Base-by-base conservation (phyloP, 1,140 invertebrate genomes). In the Bombus turneri region DNA sequence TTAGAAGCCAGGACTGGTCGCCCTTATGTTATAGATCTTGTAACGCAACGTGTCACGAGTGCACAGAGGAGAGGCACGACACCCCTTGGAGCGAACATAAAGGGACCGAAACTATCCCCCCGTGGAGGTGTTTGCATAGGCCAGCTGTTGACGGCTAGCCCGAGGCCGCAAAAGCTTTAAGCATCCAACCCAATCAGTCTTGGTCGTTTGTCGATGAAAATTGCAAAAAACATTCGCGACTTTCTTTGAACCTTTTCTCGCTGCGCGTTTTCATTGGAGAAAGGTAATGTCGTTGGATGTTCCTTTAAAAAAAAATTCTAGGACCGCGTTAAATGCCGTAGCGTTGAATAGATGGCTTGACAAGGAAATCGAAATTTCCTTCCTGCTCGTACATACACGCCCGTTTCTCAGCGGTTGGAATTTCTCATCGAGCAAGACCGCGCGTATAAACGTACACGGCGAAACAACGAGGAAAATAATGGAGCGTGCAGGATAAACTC, bases 81-180 rank as follows among this genome's bases (percentile, higher is more conserved):
- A 86, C 64, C 89, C 86, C 88, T 84, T 43, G 43, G 77, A 18
- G 37, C 47, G 43, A 82, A 41, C 72, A 90, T 89, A 89, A 91
- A 91, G 90, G 90, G 88, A 84, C 84, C 72, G 83, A 85, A 91
- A 91, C 69, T 83, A 90, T 86, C 28, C 86, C 81, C 84, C 47
- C 28, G 18, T 53, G 18, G 89, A 90, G 87, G 89, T 90, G 87
- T 92, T 90, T 90, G 86, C 85, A 72, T 39, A 86, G 76, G 79
- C 86, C 90, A 91, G 90, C 85, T 92, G 90, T 91, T 88, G 89
- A 90, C 87, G 88, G 87, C 69, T 86, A 66, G 86, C 86, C 86
- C 57, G 87, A 81, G 78, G 83, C 88, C 84, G 88, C 86, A 85
- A 89, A 87, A 89, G 73, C 78, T 91, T 87, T 37, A 89, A 91